phyloP scores from a whole-genome alignment of 1,140 invertebrate genomes.

The Drosophila arawakana region DNA sequence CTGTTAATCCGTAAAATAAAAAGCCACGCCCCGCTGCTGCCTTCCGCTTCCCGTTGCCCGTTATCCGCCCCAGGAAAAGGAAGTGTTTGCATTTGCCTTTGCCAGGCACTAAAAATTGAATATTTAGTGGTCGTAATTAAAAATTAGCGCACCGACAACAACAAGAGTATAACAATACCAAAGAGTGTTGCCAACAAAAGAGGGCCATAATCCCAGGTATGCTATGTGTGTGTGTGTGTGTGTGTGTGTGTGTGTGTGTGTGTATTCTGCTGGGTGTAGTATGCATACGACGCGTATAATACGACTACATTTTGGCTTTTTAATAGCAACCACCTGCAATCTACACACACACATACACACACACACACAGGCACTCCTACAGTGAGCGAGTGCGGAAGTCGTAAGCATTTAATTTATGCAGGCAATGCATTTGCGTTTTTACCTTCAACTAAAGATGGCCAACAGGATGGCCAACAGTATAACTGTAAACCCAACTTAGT shows the following conservation, averaged over 20 bases:
- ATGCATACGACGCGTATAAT: slow-evolving; percentile 35
- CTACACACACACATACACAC: not conserved
- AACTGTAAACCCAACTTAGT: slow-evolving; percentile 21
- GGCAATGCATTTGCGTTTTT: slow-evolving; percentile 77
- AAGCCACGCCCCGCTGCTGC: slow-evolving; percentile 19
- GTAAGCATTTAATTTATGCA: slow-evolving; percentile 81
- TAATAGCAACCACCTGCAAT: slow-evolving; percentile 57
- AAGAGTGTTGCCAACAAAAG: slow-evolving; percentile 32
- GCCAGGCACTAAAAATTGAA: slow-evolving; percentile 78
- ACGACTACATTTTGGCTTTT: slow-evolving; percentile 73
- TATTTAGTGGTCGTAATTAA: slow-evolving; percentile 82
- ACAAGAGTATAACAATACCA: slow-evolving; percentile 36
- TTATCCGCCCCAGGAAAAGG: slow-evolving; percentile 39
- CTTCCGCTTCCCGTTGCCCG: not conserved
- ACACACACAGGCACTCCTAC: not conserved
- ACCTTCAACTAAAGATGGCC: slow-evolving; percentile 68
- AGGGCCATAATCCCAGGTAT: slow-evolving; percentile 56
- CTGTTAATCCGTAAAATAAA: slow-evolving; percentile 67
- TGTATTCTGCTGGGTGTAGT: slow-evolving; percentile 21
- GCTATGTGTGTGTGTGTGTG: no score
- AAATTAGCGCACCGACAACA: slow-evolving; percentile 71
- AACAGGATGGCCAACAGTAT: slow-evolving; percentile 41
- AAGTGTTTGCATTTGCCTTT: slow-evolving; percentile 64
- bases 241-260: not conserved
- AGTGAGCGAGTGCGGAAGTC: slow-evolving; percentile 57